Evolutionary conservation across 2,113 vertebrate species (phyloP), one percentile per base, ranked within the genome.

Genomic region (Brachyistius frenatus): DNA sequence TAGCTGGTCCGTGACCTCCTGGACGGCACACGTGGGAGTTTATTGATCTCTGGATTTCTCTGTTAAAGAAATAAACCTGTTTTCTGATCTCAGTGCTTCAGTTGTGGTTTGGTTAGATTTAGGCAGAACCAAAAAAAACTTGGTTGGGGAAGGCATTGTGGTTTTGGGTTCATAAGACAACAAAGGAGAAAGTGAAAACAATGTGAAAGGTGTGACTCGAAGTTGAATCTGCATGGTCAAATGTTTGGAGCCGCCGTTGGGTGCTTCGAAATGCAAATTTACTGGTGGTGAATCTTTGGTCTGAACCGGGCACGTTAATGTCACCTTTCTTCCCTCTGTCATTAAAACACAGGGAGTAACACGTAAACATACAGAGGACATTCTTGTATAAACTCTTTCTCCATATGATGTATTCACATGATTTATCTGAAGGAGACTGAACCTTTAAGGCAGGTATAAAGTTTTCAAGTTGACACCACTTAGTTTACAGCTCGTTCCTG

Each of bases 401-500:
- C 32, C 36, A 16, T 54, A 7, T 33, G 1, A 47, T 13, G 14
- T 33, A 39, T 11, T 54, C 23, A 69, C 15, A 32, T 54, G 5
- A 36, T 39, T 74, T 0, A 3, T 16, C 3, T 16, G 54, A 73
- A 54, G 14, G 16, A 0, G 2, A 16, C 0, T 66, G 39, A 47
- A 63, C 9, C 5, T 39, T 69, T 35, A 4, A 55, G 41, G 33
- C 68, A 69, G 60, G 44, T 70, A 13, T 61, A 50, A 63, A 52
- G 58, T 76, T 83, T 84, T 80, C 3, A 67, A 53, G 63, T 55
- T 52, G 81, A 83, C 81, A 72, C 56, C 62, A 47, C 65, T 69
- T 66, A 65, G 60, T 84, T 87, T 89, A 78, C 47, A 89, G 64
- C 73, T 73, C 49, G 70, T 78, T 89, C 68, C 74, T 10, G 32